These are phyloP conservation scores for Casuarius casuarius DNA, from an alignment of 2,113 vertebrate genomes.

Conservation along the genomic window DNA sequence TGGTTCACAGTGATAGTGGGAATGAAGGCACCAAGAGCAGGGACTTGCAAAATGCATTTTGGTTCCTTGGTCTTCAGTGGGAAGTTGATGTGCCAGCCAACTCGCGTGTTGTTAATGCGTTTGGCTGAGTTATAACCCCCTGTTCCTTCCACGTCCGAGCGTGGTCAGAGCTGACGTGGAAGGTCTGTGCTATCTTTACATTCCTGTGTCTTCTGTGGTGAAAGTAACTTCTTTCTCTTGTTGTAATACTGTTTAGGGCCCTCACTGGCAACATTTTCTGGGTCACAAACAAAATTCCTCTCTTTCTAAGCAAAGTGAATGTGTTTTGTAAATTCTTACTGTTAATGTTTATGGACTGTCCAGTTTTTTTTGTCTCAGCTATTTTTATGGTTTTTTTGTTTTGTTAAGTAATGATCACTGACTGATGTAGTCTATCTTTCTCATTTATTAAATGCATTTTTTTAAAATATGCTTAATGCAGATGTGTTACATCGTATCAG, in stretches of 20 bases:
- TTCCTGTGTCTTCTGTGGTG: neutral
- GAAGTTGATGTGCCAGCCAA: too few relatives aligned
- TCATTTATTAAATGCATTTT: neutral
- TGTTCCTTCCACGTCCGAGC: too few relatives aligned
- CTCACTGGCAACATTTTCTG: neutral
- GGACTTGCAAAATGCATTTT: too few relatives aligned
- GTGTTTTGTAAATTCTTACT: neutral
- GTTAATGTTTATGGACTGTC: neutral
- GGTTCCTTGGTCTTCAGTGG: too few relatives aligned
- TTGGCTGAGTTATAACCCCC: too few relatives aligned
- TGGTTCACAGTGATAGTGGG: too few relatives aligned
- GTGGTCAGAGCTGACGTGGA: too few relatives aligned
- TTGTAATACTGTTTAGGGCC: neutral
- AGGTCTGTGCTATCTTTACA: neutral
- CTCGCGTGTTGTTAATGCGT: too few relatives aligned
- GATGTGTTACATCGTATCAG: neutral
- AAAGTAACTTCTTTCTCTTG: neutral
- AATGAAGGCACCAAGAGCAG: too few relatives aligned
- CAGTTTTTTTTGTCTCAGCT: neutral
- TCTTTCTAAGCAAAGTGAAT: constrained; percentile 23
- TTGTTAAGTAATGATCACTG: constrained; percentile 47
- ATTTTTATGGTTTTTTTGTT: constrained; percentile 41
- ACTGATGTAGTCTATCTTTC: constrained; percentile 10
- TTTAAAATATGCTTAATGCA: neutral
- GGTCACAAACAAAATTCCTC: constrained; percentile 46